Base-by-base conservation (phyloP, 2,888 invertebrate species). In the Siphlonurus alternatus region DNA sequence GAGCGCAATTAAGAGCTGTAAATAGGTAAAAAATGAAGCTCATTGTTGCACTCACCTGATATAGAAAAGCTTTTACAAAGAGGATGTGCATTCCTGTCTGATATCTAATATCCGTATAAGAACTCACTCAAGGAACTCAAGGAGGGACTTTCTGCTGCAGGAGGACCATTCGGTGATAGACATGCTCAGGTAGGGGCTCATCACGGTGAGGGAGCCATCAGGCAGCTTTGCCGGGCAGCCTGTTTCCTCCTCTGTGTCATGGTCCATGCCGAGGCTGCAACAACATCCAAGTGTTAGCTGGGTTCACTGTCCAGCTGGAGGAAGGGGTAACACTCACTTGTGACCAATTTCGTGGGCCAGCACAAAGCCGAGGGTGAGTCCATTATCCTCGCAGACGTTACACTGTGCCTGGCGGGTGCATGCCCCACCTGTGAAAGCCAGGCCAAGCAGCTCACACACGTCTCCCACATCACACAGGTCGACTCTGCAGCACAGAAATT, bases 341-440 rank as follows among this genome's bases (percentile, higher is more conserved):
- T 83, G 83, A 63, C 80, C 82, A 54, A 83, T 74, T 70, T 82
- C 81, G 70, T 83, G 83, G 22, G 82, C 79, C 51, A 82, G 76
- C 23, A 80, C 79, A 71, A 78, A 81, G 51, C 81, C 81, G 22
- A 81, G 72, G 24, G 77, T 75, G 3, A 83, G 73, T 1, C 83
- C 82, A 51, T 77, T 78, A 70, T 82, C 82, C 68, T 79, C 78
- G 66, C 79, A 78, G 65, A 83, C 74, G 67, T 75, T 77, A 68
- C 81, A 81, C 61, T 78, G 77, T 62, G 78, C 74, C 59, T 77
- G 74, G 2, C 79, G 78, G 70, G 81, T 80, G 70, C 82, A 82
- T 71, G 81, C 76, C 1, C 81, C 80, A 1, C 77, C 78, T 60
- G 81, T 76, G 68, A 79, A 78, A 1, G 82, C 78, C 65, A 80